phyloP scores from a whole-genome alignment of 2,797 vertebrate species.

The Cynopterus sphinx region DNA sequence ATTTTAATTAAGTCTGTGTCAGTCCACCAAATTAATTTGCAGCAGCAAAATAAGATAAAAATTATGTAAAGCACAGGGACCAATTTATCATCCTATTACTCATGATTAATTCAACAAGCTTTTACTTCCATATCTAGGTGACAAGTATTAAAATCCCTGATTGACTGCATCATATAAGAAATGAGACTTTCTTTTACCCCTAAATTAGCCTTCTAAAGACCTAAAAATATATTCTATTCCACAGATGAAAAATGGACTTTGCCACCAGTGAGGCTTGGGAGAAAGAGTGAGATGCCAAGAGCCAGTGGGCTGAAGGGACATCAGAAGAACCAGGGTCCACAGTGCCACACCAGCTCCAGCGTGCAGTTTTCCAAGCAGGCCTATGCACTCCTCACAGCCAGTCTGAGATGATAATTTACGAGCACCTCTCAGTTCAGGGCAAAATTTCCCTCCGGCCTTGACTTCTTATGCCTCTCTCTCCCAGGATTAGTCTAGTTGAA shows the following conservation, averaged over 20 bases:
- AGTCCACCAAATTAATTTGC: conserved; percentile 69
- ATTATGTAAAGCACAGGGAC: conserved; percentile 45
- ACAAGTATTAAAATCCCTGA: conserved; percentile 5
- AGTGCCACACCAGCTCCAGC: neutral
- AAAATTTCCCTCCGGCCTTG: conserved; percentile 19
- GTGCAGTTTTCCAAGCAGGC: too few relatives aligned
- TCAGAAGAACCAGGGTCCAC: neutral
- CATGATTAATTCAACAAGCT: conserved; percentile 66
- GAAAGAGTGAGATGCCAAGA: neutral
- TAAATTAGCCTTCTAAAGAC: neutral
- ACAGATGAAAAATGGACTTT: neutral
- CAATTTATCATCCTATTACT: conserved; percentile 65
- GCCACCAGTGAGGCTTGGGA: neutral
- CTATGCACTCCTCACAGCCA: neutral
- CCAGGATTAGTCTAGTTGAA: conserved; percentile 52
- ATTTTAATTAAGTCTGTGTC: conserved; percentile 73
- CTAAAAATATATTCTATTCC: neutral
- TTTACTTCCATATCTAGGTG: conserved; percentile 43
- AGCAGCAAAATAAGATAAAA: conserved; percentile 61
- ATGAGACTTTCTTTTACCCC: neutral
- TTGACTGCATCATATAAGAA: neutral
- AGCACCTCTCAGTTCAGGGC: conserved; percentile 30
- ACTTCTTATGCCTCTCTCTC: conserved; percentile 40
- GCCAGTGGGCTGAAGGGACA: neutral
- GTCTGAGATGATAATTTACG: conserved; percentile 17